Evolutionary conservation across 2,888 invertebrate species (phyloP), one percentile per base, ranked within the genome.

Genomic region (Pseudococcus jackbeardsleyi): DNA sequence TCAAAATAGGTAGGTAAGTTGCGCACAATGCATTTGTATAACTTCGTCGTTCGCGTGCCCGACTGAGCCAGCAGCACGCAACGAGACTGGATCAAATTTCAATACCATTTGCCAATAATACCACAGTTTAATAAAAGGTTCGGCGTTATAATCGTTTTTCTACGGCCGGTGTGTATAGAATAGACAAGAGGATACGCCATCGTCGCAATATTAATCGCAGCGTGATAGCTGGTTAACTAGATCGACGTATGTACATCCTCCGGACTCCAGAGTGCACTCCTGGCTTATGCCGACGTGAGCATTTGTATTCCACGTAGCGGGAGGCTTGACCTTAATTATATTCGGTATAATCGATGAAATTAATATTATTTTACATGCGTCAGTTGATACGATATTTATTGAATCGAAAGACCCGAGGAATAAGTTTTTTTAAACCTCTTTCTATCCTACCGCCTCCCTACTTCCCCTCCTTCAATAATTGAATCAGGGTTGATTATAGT

Each of bases 201-300:
- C 33, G 33, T 72, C 72, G 33, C 33, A 33, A 33, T 72, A 72
- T 72, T 72, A 85, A 46, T 82, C 79, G 22, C 79, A 82, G 79
- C 85, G 39, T 64, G 85, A 59, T 85, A 54, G 39, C 54, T 59
- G 54, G n/a, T 26, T 84, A 85, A 50, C 54, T 54, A 33, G 48
- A 54, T 59, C 48, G 22, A 84, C 39, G 82, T 82, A 82, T 64
- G 64, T 22, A 64, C 50, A 84, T 48, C 46, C 46, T 46, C 0
- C 42, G 42, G 42, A 82, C 26, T 33, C 26, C 42, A n/a, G 42
- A 82, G 79, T 82, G 42, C 79, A 82, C 79, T 82, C 79, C 79
- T 33, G 1, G 26, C 26, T 82, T 46, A 19, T 8, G 46, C 17
- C 17, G 72, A 39, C 72, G 72, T 72, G 72, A 15, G 72, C 72